Evolutionary conservation across 2,797 vertebrate genomes (phyloP).

Genomic region (Acanthurus tractus): DNA sequence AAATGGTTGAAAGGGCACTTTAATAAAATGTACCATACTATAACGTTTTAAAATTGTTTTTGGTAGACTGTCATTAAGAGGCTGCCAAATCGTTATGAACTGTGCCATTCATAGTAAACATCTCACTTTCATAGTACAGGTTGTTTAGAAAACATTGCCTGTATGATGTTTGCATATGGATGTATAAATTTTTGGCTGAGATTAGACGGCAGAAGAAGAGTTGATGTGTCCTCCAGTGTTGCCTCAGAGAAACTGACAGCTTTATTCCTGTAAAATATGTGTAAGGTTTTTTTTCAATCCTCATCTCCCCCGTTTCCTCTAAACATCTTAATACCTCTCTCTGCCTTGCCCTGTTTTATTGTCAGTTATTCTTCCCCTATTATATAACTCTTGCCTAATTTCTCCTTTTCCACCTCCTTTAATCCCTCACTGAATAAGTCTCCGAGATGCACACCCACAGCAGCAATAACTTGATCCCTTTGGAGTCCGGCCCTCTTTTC

Average conservation of each 20-base stretch:
- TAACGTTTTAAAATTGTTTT: background rate
- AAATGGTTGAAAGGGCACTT: background rate
- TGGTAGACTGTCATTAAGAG: background rate
- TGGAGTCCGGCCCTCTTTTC: constrained; percentile 10
- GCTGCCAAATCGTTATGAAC: background rate
- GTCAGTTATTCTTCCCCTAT: background rate
- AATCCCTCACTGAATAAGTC: background rate
- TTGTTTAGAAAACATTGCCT: too few relatives aligned
- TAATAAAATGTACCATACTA: too few relatives aligned
- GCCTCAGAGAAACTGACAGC: background rate
- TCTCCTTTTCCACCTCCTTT: background rate
- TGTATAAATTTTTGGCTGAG: background rate
- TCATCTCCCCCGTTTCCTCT: background rate
- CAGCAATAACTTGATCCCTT: background rate
- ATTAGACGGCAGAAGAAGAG: background rate
- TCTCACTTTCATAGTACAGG: background rate
- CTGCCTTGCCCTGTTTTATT: constrained; percentile 1
- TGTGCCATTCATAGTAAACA: background rate
- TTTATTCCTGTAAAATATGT: background rate
- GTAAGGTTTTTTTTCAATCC: background rate
- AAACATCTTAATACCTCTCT: background rate
- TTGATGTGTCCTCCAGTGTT: background rate
- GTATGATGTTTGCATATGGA: too few relatives aligned
- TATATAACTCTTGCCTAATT: constrained; percentile 7
- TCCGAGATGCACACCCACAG: background rate